Evolutionary conservation across 92 coral and sea anemone genomes (phyloP).

Genomic region (Diadumene lineata): DNA sequence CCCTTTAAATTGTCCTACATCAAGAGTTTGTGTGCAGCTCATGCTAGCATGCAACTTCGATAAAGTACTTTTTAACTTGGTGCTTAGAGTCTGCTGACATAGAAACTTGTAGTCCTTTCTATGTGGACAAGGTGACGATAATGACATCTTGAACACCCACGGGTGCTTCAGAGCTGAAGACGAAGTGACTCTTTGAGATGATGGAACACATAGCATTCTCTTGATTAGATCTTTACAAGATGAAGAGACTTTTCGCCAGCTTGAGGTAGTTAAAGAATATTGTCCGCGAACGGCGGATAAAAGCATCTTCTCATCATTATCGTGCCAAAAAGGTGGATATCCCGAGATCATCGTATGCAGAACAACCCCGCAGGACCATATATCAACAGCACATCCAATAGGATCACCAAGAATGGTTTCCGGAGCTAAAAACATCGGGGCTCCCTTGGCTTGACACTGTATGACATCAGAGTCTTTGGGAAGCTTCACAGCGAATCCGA

Average conservation of each 20-base stretch:
- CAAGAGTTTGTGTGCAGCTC: conserved; percentile 60
- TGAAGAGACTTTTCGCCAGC: conserved; percentile 64
- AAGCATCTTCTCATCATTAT: conserved; percentile 70
- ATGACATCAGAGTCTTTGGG: conserved; percentile 66
- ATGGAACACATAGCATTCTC: conserved; percentile 59
- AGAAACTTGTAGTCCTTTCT: conserved; percentile 40
- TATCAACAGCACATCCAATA: conserved; percentile 88
- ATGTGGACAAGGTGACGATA: conserved; percentile 26
- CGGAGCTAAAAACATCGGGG: conserved; percentile 96
- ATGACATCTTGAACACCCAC: conserved; percentile 63
- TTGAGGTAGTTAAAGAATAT: conserved; percentile 58
- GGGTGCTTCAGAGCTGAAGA: conserved; percentile 81
- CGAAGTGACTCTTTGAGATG: conserved; percentile 67
- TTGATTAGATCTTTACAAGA: conserved; percentile 77
- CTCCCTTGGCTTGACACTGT: conserved; percentile 75
- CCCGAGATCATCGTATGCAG: conserved; percentile 79
- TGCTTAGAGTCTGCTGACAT: conserved; percentile 20
- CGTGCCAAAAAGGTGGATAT: conserved; percentile 95
- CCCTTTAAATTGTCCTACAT: conserved; percentile 63
- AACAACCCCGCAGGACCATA: conserved; percentile 94
- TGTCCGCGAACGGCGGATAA: conserved; percentile 81
- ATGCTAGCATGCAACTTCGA: conserved; percentile 74
- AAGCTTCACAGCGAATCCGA: conserved; percentile 78
- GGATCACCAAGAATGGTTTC: conserved; percentile 87
- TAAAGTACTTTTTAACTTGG: conserved; percentile 69